Percentiles rank a stretch among this genome's conserved stretches.
Conservation (phyloP, 23 tunicate species). For the Aplidium turbinatum region DNA sequence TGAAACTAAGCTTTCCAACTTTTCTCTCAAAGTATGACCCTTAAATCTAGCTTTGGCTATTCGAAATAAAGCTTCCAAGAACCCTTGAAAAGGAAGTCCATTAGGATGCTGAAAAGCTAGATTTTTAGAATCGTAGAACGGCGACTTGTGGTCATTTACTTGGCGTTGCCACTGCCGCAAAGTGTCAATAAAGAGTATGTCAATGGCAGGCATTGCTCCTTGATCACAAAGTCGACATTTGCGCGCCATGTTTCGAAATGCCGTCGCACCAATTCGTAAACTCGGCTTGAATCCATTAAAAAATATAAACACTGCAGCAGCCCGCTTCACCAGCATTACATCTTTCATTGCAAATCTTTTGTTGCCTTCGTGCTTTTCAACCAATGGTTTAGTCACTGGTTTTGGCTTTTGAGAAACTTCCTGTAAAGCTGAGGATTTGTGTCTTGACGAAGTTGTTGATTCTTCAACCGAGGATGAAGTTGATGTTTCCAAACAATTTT, state of each 20-base stretch:
- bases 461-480: neutral
- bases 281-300: slow-evolving; percentile 84
- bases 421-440: neutral
- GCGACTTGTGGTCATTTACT: slow-evolving; percentile 32
- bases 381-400: neutral
- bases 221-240: slow-evolving; percentile 78
- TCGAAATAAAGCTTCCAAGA: slow-evolving; percentile 77
- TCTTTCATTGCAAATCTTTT: slow-evolving; percentile 39
- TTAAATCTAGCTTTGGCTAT: slow-evolving; percentile 59
- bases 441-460: neutral
- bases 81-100: slow-evolving; percentile 93
- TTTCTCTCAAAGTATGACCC: slow-evolving; percentile 69
- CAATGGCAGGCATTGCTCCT: slow-evolving; percentile 79
- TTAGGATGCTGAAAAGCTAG: slow-evolving; percentile 25
- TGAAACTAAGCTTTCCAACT: slow-evolving; percentile 51
- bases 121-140: slow-evolving; percentile 56
- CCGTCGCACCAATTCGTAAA: slow-evolving; percentile 69
- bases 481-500: slow-evolving; percentile 15
- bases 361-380: too few relatives aligned
- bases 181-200: slow-evolving; percentile 84
- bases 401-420: neutral
- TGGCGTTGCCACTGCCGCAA: slow-evolving; percentile 86
- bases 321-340: slow-evolving; percentile 49
- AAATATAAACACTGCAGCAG: slow-evolving; percentile 68
- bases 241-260: slow-evolving; percentile 91